These are phyloP conservation scores for Cygnus olor DNA, from an alignment of 2,797 vertebrate genomes.

Conservation along the genomic window DNA sequence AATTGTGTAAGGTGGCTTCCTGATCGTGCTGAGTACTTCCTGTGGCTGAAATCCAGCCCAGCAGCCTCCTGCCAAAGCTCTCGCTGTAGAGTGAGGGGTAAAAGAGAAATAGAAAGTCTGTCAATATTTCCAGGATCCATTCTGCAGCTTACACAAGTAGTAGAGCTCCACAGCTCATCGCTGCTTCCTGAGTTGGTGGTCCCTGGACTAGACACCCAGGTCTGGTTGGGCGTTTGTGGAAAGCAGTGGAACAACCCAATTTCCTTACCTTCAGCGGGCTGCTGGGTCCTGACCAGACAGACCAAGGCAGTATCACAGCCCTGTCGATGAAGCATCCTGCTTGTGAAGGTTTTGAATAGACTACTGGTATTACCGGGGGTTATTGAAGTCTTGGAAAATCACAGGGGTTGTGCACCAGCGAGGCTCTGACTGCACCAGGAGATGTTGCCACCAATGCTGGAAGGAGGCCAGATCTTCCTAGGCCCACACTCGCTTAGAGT, in stretches of 20 bases:
- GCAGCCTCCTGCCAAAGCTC: constrained; percentile 3
- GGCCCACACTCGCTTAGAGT: background rate
- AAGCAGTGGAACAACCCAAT: background rate
- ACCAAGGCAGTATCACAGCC: background rate
- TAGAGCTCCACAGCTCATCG: background rate
- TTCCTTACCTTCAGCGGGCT: background rate
- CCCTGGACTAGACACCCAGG: background rate
- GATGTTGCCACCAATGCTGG: background rate
- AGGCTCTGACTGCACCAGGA: background rate
- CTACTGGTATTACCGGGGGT: background rate
- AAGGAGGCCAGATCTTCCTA: background rate
- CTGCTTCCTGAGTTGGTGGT: background rate
- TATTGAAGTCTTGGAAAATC: background rate
- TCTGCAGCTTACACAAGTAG: background rate
- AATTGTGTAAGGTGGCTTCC: background rate
- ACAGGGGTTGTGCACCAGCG: background rate
- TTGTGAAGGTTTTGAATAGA: background rate
- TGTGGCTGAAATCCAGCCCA: constrained; percentile 44
- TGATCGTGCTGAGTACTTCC: constrained; percentile 9
- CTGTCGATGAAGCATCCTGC: background rate
- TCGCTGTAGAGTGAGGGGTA: background rate
- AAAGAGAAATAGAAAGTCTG: background rate
- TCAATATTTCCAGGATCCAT: background rate
- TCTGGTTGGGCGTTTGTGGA: background rate
- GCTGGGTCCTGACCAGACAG: background rate